Evolutionary conservation across 2,888 invertebrate species (phyloP).

Genomic region (Pecten maximus): DNA sequence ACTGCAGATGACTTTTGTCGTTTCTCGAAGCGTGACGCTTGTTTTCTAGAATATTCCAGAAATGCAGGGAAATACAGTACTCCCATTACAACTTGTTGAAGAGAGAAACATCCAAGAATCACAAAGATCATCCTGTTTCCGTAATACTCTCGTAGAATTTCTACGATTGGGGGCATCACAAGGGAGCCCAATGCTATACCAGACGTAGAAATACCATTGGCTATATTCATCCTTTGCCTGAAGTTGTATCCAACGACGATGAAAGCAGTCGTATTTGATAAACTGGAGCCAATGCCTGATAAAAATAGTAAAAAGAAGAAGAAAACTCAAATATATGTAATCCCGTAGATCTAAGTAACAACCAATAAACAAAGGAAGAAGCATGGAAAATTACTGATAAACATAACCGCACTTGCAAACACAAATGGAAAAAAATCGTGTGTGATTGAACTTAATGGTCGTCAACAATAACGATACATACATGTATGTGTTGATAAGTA

Average conservation of each 20-base stretch:
- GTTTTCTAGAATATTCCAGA: not conserved
- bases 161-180: not conserved
- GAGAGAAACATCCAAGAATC: not conserved
- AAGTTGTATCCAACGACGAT: not conserved
- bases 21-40: not conserved
- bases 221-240: not conserved
- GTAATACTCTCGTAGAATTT: not conserved
- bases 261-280: slow-evolving; percentile 4
- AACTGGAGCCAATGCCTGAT: not conserved
- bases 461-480: too few species aligned
- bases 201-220: not conserved
- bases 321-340: too few species aligned
- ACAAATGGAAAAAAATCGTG: too few species aligned
- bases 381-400: too few species aligned
- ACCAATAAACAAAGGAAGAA: too few species aligned
- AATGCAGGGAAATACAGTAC: not conserved
- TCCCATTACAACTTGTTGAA: not conserved
- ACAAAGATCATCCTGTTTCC: not conserved
- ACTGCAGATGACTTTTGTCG: not conserved
- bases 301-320: not conserved
- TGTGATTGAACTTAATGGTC: too few species aligned
- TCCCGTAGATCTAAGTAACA: too few species aligned
- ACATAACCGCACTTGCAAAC: too few species aligned
- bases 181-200: not conserved
- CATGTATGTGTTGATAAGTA: too few species aligned